Evolutionary conservation across 1,140 invertebrate species (phyloP).

Genomic region (Latrodectus geometricus): DNA sequence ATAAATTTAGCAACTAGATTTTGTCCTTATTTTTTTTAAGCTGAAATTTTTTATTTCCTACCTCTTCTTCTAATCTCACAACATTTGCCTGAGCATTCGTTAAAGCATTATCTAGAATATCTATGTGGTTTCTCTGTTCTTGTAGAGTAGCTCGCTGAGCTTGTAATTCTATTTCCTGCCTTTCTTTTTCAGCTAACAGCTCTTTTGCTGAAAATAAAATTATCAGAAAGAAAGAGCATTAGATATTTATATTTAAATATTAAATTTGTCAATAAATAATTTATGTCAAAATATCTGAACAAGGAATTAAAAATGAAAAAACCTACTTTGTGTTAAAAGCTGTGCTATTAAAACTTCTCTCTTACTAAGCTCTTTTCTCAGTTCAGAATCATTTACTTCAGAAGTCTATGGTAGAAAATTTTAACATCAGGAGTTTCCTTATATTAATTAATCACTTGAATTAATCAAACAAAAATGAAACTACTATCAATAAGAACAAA

Average conservation of each 20-base stretch:
- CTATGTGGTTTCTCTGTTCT: slow-evolving; percentile 92
- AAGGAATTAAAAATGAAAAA: background rate
- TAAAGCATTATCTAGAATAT: slow-evolving; percentile 90
- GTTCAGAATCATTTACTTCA: slow-evolving; percentile 67
- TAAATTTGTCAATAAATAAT: too few species aligned
- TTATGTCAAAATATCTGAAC: too few species aligned
- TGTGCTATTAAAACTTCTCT: slow-evolving; percentile 86
- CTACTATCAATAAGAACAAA: too few species aligned
- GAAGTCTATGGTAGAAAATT: background rate
- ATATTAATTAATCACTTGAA: too few species aligned
- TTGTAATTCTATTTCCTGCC: slow-evolving; percentile 90
- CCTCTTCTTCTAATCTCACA: slow-evolving; percentile 88
- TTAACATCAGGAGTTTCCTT: too few species aligned
- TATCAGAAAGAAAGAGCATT: slow-evolving; percentile 5
- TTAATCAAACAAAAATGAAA: too few species aligned
- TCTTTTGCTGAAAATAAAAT: slow-evolving; percentile 80
- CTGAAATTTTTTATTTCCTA: slow-evolving; percentile 67
- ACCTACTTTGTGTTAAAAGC: slow-evolving; percentile 85
- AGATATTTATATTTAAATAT: too few species aligned
- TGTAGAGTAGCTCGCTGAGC: slow-evolving; percentile 88
- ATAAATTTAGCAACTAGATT: background rate
- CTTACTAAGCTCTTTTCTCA: slow-evolving; percentile 81
- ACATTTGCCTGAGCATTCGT: slow-evolving; percentile 91
- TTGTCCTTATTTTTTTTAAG: background rate
- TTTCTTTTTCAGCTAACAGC: slow-evolving; percentile 84